A percentile compares a stretch with the other conserved stretches of the same genome.
These are phyloP conservation scores for Meloidogyne floridensis DNA, from an alignment of 1,140 invertebrate species.

Conservation along the genomic window DNA sequence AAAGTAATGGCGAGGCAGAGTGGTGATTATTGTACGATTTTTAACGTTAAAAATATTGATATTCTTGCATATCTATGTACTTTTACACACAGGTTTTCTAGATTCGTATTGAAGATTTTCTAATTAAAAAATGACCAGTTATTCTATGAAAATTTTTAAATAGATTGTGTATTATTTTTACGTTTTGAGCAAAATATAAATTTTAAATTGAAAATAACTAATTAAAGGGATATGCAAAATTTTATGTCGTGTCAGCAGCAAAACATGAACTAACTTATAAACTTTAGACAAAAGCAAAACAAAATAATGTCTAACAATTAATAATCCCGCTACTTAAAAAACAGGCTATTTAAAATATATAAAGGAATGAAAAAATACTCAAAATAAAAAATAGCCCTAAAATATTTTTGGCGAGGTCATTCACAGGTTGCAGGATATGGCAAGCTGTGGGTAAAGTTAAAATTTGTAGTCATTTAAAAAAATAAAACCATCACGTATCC, in stretches of 20 bases:
- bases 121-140: neutral
- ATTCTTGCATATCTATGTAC: too few relatives aligned
- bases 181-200: too few relatives aligned
- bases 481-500: neutral
- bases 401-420: neutral
- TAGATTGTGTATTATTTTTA: too few relatives aligned
- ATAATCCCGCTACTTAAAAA: neutral
- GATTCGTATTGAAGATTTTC: too few relatives aligned
- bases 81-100: too few relatives aligned
- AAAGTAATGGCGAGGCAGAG: conserved; percentile 95
- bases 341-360: neutral
- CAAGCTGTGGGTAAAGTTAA: neutral
- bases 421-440: neutral
- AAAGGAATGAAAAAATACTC: neutral
- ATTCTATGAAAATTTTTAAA: too few relatives aligned
- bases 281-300: too few relatives aligned
- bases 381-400: neutral
- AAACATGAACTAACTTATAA: too few relatives aligned
- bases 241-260: too few relatives aligned
- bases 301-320: neutral
- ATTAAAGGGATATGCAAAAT: too few relatives aligned
- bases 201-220: too few relatives aligned
- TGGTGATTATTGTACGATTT: conserved; percentile 69
- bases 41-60: too few relatives aligned
- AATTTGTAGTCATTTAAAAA: neutral